phyloP scores from a whole-genome alignment of 2,888 invertebrate species.

The Sphaerophoria rueppellii region DNA sequence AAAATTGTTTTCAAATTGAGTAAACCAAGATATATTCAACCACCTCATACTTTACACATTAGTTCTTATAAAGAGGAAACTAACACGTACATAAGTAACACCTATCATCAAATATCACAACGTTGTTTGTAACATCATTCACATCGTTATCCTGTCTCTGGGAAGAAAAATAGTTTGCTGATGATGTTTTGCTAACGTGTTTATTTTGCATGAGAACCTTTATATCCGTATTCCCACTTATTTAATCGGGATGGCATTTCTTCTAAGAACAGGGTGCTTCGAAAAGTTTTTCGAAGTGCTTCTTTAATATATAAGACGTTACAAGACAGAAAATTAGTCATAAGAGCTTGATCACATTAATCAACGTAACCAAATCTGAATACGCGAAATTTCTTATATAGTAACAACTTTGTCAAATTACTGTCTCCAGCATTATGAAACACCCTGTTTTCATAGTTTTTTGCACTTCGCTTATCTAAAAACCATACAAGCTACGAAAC shows the following conservation, averaged over 20 bases:
- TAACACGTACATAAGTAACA: neutral
- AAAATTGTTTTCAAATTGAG: constrained; percentile 66
- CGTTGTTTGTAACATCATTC: constrained; percentile 22
- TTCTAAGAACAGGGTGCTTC: constrained; percentile 3
- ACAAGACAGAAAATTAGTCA: too few species aligned
- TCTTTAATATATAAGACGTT: too few species aligned
- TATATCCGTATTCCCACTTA: constrained; percentile 20
- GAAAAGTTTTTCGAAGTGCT: neutral
- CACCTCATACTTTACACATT: constrained; percentile 40
- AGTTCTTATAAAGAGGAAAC: constrained; percentile 37
- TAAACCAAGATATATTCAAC: constrained; percentile 42
- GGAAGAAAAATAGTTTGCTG: constrained; percentile 36
- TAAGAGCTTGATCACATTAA: too few species aligned
- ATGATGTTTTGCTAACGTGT: constrained; percentile 49
- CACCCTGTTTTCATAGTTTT: neutral
- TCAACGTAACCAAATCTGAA: too few species aligned
- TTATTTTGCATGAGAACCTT: constrained; percentile 60
- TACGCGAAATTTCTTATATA: too few species aligned
- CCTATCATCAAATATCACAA: neutral
- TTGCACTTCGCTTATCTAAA: constrained; percentile 7
- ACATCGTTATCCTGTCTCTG: constrained; percentile 38
- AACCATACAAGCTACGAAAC: constrained; percentile 11
- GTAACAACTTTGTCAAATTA: too few species aligned
- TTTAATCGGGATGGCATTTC: neutral
- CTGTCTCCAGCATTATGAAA: neutral